phyloP scores from a whole-genome alignment of 2,797 vertebrate species.

The Psittacula derbiana region DNA sequence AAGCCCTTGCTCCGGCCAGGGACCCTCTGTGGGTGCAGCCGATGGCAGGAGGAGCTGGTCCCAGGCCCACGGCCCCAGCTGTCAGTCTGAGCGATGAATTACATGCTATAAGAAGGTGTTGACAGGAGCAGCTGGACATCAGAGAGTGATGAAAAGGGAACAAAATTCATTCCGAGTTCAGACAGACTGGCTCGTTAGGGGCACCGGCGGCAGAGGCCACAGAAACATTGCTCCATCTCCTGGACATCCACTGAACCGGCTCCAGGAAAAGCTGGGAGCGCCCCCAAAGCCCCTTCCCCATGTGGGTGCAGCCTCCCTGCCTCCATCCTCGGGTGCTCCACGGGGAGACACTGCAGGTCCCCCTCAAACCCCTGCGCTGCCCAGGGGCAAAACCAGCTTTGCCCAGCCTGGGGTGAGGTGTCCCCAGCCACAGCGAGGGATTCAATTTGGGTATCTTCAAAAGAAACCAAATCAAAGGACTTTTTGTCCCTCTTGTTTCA shows the following conservation, averaged over 20 bases:
- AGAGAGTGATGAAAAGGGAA: conserved; percentile 92
- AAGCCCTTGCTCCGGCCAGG: conserved; percentile 79
- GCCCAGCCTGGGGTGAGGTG: background rate
- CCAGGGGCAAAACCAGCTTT: fast-evolving
- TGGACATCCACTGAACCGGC: conserved; percentile 53
- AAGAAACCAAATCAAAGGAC: conserved; percentile 18
- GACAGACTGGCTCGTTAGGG: conserved; percentile 84
- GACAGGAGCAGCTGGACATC: conserved; percentile 98
- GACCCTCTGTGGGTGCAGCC: conserved; percentile 81
- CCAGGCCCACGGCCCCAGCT: conserved; percentile 90
- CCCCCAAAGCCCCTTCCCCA: background rate
- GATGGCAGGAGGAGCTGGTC: conserved; percentile 89
- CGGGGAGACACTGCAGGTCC: background rate
- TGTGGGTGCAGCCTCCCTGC: fast-evolving
- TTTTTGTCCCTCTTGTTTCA: conserved; percentile 20
- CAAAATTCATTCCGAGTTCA: conserved; percentile 90
- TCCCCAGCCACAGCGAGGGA: background rate
- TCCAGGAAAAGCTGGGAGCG: background rate
- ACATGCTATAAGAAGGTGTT: conserved; percentile 95
- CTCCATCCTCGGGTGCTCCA: background rate
- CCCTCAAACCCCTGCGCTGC: background rate
- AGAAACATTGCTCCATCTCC: conserved; percentile 73
- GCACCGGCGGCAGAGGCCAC: conserved; percentile 44
- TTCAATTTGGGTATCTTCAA: background rate
- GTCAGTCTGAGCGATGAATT: conserved; percentile 93